Evolutionary conservation across 2,888 invertebrate genomes (phyloP).

Genomic region (Liopterus haemorrhoidalis): DNA sequence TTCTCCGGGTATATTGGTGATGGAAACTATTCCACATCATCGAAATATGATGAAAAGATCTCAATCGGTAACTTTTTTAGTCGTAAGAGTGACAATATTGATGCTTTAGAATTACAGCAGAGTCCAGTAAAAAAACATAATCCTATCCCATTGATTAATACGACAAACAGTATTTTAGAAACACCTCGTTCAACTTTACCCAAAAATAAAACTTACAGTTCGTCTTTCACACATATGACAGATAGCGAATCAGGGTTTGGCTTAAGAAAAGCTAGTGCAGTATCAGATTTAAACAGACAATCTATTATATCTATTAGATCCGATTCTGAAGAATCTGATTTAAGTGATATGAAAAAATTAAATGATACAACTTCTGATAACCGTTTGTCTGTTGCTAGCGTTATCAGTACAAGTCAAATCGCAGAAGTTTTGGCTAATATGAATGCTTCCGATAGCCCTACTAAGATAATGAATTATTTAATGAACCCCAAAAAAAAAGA

Average conservation of each 20-base stretch:
- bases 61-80: conserved; percentile 48
- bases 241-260: too few species aligned
- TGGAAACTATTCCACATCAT: conserved; percentile 37
- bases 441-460: conserved; percentile 31
- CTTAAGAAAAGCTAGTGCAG: too few species aligned
- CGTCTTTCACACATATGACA: too few species aligned
- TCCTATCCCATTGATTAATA: conserved; percentile 38
- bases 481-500: conserved; percentile 23
- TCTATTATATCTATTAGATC: too few species aligned
- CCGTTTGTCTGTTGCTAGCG: conserved; percentile 23
- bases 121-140: conserved; percentile 34
- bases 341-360: too few species aligned
- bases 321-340: too few species aligned
- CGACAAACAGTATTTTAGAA: conserved; percentile 14
- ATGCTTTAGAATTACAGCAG: conserved; percentile 34
- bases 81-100: conserved; percentile 44
- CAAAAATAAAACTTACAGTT: neutral
- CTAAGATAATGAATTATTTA: conserved; percentile 28
- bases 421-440: conserved; percentile 29
- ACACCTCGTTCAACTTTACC: conserved; percentile 9
- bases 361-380: too few species aligned
- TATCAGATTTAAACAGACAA: too few species aligned
- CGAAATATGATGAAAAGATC: conserved; percentile 35
- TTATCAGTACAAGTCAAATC: conserved; percentile 35
- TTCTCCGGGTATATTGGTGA: conserved; percentile 42